phyloP scores from a whole-genome alignment of 2,797 vertebrate species.

The Poecilia picta region DNA sequence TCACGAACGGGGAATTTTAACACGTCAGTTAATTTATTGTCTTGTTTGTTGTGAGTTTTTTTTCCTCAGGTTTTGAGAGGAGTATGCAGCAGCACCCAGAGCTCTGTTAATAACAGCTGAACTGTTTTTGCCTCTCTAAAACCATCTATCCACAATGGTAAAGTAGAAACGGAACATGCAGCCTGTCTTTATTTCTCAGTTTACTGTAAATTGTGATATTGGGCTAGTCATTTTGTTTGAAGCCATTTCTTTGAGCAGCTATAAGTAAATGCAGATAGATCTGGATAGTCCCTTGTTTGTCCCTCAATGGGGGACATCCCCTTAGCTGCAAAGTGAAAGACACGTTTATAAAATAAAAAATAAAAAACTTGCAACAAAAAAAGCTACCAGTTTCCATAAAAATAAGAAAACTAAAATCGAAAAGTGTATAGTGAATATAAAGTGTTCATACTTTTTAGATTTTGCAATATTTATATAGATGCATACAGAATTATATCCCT shows the following conservation, averaged over 20 bases:
- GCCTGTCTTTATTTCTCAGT: background rate
- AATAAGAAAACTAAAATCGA: background rate
- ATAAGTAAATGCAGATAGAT: background rate
- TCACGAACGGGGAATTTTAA: accelerated
- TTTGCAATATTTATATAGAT: background rate
- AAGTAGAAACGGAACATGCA: background rate
- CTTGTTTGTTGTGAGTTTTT: background rate
- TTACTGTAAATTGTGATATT: background rate
- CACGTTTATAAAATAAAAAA: background rate
- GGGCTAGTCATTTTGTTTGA: background rate
- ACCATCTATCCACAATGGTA: constrained; percentile 49
- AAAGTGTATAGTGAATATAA: background rate
- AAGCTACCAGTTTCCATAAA: background rate
- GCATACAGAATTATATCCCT: too few species aligned
- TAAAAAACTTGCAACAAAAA: background rate
- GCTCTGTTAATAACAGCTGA: constrained; percentile 10
- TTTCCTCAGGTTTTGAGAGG: constrained; percentile 30
- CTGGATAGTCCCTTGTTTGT: background rate
- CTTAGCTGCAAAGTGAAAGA: background rate
- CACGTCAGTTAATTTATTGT: background rate
- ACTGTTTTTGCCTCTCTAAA: background rate
- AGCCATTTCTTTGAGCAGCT: background rate
- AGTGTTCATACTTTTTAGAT: background rate
- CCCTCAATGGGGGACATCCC: background rate
- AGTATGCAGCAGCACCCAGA: constrained; percentile 33